Percentiles rank a stretch among this genome's conserved stretches.
Conservation (phyloP, 2,797 vertebrate species). For the Apodemus agrarius region DNA sequence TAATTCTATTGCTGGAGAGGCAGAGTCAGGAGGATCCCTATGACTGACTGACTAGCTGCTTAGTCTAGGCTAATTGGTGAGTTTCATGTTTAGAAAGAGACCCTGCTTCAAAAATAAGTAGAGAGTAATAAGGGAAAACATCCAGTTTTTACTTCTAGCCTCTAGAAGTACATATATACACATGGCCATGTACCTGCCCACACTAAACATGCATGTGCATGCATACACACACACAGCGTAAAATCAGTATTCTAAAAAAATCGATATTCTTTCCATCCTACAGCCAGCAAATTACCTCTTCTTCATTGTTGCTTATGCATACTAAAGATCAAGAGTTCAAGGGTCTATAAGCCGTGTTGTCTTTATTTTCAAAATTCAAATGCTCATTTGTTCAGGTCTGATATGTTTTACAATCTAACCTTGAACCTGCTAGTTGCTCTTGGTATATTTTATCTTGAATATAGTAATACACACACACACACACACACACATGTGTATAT, state of each 20-base stretch:
- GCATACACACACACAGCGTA: no score
- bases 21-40: background rate
- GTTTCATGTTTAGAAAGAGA: background rate
- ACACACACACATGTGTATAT: no score
- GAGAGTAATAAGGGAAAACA: background rate
- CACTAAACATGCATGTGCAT: no score
- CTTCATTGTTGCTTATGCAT: background rate
- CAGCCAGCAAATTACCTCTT: background rate
- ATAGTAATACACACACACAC: no score
- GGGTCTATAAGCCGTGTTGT: background rate
- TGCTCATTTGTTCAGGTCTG: background rate
- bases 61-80: background rate
- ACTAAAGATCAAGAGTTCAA: background rate
- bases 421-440: background rate
- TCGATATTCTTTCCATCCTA: background rate
- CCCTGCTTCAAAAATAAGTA: background rate
- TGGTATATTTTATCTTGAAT: background rate
- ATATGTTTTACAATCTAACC: background rate
- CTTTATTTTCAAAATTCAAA: conserved; percentile 22
- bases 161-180: background rate
- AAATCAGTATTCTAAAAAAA: background rate
- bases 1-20: background rate
- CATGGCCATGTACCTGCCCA: background rate
- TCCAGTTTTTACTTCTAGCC: background rate
- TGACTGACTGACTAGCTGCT: background rate